Evolutionary conservation across 64 coral and sea anemone species (phyloP), one percentile per base, ranked within the genome.

Genomic region (Pocillopora damicornis): DNA sequence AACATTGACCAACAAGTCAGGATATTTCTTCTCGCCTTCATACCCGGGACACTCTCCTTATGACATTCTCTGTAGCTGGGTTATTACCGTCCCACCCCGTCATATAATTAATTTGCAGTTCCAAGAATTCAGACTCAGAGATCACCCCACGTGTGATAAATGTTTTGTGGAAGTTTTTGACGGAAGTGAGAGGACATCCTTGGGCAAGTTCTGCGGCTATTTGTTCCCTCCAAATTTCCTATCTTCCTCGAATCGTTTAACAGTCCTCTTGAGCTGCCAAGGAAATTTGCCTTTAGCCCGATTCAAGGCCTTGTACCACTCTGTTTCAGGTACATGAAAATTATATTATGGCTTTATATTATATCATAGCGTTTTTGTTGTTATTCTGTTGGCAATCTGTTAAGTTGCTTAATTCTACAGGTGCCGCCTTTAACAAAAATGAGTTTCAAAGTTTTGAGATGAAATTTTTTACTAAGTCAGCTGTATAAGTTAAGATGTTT

Each of bases 131-230:
- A 37, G 16, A 18, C 75, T 77, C 37, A 77, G 57, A 15, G 75
- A 77, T 18, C 35, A 77, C 17, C 75, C 75, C 0, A 58, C 38
- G 75, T 77, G 75, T 20, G 75, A 77, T 14, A 57, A 58, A 0
- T 77, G 75, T 22, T 79, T 60, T 61, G 11, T 79, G 59, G 42
- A 60, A 22, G 60, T 79, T 79, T 79, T 79, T 9, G 77, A 79
- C 26, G 77, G 77, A 26, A 20, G 77, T 11, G 77, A 60, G n/a
- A 11, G 30, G 8, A 60, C 77, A 0, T 20, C 57, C 11, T 34
- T 79, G 23, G 77, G 77, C 77, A 79, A 58, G 18, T 79, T 79
- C 58, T 79, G 77, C 22, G 77, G 77, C 26, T 59, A 79, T 79
- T 25, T 13, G 2, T 79, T 56, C 20, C 75, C 75, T 57, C 37